A percentile compares a stretch with the other conserved stretches of the same genome.
These are phyloP conservation scores for Oreohelix idahoensis DNA, from an alignment of 1,140 invertebrate genomes.

Conservation along the genomic window DNA sequence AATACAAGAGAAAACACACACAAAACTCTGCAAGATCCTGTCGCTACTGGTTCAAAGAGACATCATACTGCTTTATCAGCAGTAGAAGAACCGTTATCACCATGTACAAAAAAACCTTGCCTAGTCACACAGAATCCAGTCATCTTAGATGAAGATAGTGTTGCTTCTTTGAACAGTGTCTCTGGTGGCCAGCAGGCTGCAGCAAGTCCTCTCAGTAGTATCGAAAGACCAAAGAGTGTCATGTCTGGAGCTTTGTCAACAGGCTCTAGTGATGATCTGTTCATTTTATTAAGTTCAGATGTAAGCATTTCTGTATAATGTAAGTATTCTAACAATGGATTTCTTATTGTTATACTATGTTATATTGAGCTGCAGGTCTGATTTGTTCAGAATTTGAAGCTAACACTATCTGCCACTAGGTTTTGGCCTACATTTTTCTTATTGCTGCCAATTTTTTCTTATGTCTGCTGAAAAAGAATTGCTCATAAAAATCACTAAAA, in stretches of 20 bases:
- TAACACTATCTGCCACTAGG: too few species aligned
- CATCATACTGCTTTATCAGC: background rate
- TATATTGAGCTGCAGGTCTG: too few species aligned
- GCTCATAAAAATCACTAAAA: too few species aligned
- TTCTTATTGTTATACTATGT: too few species aligned
- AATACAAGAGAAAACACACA: background rate
- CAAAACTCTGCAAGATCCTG: background rate
- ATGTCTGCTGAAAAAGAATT: too few species aligned
- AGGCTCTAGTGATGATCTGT: constrained; percentile 28
- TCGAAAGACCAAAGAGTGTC: constrained; percentile 26
- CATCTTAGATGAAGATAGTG: constrained; percentile 20
- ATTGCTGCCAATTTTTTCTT: too few species aligned
- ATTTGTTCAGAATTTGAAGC: too few species aligned
- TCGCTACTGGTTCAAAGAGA: background rate
- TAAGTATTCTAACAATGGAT: background rate
- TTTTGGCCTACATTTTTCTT: too few species aligned
- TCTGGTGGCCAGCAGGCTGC: background rate
- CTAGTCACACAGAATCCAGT: background rate
- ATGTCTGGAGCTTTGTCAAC: constrained; percentile 29
- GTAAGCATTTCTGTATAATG: background rate
- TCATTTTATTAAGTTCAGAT: constrained; percentile 34
- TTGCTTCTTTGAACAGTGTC: constrained; percentile 2
- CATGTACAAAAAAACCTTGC: background rate
- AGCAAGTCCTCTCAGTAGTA: background rate
- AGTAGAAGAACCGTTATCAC: background rate